Evolutionary conservation across 2,113 vertebrate genomes (phyloP).

Genomic region (Chlorocebus sabaeus): DNA sequence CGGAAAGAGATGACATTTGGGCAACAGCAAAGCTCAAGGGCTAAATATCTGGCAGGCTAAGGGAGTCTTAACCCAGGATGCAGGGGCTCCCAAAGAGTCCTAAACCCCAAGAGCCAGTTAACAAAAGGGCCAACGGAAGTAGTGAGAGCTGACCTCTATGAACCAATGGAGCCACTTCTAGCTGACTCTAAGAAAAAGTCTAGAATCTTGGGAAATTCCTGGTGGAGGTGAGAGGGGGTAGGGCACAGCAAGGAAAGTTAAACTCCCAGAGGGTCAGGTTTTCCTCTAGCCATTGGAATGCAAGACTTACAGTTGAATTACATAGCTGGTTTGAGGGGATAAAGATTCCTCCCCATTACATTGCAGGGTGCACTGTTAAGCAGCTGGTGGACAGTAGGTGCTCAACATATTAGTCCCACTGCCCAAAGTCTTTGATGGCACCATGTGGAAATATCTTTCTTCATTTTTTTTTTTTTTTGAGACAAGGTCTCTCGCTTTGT

Average conservation of each 20-base stretch:
- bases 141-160: background rate
- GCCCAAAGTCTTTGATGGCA: background rate
- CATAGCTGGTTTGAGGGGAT: background rate
- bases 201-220: background rate
- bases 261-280: background rate
- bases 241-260: background rate
- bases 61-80: background rate
- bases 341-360: background rate
- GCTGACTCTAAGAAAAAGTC: background rate
- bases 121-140: background rate
- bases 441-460: background rate
- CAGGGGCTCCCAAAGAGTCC: background rate
- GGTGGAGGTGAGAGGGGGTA: rapidly evolving
- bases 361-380: background rate
- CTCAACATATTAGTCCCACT: background rate
- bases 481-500: no score
- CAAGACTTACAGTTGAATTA: background rate
- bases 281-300: background rate
- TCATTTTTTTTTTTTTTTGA: background rate
- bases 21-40: background rate
- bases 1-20: background rate
- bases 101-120: background rate
- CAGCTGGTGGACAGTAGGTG: background rate
- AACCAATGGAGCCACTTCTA: background rate
- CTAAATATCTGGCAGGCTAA: background rate